Evolutionary conservation across 2,113 vertebrate genomes (phyloP).

Genomic region (Panurus biarmicus): DNA sequence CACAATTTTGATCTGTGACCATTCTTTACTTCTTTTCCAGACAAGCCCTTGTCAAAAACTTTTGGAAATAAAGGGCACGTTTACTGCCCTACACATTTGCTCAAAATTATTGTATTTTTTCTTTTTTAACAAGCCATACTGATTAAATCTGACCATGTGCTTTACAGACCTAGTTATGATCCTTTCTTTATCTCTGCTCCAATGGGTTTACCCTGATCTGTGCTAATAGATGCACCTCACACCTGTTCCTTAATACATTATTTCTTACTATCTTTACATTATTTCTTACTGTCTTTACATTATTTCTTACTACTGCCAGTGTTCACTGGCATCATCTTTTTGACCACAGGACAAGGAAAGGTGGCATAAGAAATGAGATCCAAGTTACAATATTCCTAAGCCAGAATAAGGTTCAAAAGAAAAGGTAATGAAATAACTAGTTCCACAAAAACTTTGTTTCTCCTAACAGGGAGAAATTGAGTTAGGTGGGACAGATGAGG

Average conservation of each 20-base stretch:
- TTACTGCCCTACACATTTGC: background rate
- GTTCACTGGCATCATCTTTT: background rate
- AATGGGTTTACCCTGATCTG: background rate
- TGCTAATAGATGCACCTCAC: background rate
- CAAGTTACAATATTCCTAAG: background rate
- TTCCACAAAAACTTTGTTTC: background rate
- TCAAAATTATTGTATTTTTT: background rate
- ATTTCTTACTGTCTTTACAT: background rate
- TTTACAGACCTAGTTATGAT: background rate
- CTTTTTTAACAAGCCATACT: background rate
- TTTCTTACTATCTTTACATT: background rate
- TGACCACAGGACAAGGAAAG: background rate
- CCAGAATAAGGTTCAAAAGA: background rate
- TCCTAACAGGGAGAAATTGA: background rate
- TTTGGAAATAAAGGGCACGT: background rate
- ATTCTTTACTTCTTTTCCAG: background rate
- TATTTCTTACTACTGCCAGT: background rate
- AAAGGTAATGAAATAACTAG: background rate
- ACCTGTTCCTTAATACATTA: background rate
- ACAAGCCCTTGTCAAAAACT: background rate
- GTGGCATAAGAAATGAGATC: background rate
- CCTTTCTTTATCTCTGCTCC: background rate
- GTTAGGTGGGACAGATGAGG: background rate
- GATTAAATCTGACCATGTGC: background rate
- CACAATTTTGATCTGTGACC: background rate